Conservation (phyloP, 2,113 vertebrate genomes). For the Boulengeromyrus knoepffleri region DNA sequence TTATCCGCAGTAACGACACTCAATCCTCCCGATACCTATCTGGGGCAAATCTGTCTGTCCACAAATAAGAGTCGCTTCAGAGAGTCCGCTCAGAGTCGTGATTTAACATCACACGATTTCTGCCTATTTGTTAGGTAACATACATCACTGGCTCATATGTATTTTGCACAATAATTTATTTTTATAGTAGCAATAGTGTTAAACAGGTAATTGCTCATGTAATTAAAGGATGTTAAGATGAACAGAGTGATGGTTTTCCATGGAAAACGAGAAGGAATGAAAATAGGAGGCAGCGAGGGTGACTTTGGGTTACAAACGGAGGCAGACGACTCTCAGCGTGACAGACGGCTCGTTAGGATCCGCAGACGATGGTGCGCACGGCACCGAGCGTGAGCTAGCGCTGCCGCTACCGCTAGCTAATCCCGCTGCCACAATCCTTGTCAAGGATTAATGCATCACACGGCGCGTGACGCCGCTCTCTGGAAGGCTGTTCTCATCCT, state of each 20-base stretch:
- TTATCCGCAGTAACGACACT: background rate
- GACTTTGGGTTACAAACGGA: background rate
- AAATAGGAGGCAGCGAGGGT: background rate
- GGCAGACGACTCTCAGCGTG: background rate
- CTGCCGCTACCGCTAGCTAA: constrained; percentile 24
- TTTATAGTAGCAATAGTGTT: background rate
- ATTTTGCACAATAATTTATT: background rate
- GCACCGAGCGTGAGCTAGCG: constrained; percentile 29
- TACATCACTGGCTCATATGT: background rate
- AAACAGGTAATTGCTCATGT: background rate
- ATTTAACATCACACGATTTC: background rate
- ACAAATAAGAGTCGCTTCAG: background rate
- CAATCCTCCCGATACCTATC: constrained; percentile 3
- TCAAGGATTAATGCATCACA: constrained; percentile 57
- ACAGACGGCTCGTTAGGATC: constrained; percentile 45
- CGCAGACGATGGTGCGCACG: constrained; percentile 24
- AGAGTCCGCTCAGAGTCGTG: background rate
- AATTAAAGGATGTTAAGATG: background rate
- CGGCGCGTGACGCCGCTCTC: constrained; percentile 31
- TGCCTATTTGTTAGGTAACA: background rate
- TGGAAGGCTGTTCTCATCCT: constrained; percentile 19
- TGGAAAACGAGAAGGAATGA: background rate
- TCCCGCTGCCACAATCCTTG: constrained; percentile 42
- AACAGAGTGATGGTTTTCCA: background rate
- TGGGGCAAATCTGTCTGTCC: background rate